Evolutionary conservation across 2,888 invertebrate species (phyloP).

Genomic region (Eupithecia inturbata): DNA sequence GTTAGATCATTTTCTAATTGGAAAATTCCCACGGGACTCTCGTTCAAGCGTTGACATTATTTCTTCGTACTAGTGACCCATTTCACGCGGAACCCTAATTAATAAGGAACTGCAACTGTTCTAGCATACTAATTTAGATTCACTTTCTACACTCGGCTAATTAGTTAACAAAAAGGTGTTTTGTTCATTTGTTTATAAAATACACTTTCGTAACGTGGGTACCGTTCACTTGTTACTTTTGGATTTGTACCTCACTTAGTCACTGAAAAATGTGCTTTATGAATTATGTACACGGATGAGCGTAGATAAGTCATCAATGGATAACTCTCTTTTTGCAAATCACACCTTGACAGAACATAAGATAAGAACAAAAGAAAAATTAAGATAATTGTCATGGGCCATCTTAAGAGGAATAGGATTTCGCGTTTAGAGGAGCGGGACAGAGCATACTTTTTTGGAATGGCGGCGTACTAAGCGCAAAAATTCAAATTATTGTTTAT

Average conservation of each 20-base stretch:
- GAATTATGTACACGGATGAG: too few relatives aligned
- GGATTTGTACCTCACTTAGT: background rate
- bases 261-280: background rate
- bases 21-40: background rate
- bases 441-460: too few relatives aligned
- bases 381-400: too few relatives aligned
- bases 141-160: constrained; percentile 33
- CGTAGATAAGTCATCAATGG: too few relatives aligned
- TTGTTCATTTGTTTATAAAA: constrained; percentile 21
- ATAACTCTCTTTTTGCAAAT: too few relatives aligned
- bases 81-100: constrained; percentile 13
- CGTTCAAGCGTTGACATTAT: background rate
- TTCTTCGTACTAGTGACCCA: background rate
- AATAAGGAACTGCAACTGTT: constrained; percentile 15
- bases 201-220: constrained; percentile 19
- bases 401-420: too few relatives aligned
- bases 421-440: too few relatives aligned
- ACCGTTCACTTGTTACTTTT: constrained; percentile 22
- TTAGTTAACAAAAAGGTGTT: constrained; percentile 26
- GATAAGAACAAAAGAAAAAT: too few relatives aligned
- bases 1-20: background rate
- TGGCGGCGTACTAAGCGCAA: too few relatives aligned
- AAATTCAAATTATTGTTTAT: too few relatives aligned
- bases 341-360: too few relatives aligned
- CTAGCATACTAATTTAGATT: constrained; percentile 25